Percentiles rank a stretch among this genome's conserved stretches.
phyloP scores from a whole-genome alignment of 1,140 invertebrate genomes.

The Hypothenemus hampei region DNA sequence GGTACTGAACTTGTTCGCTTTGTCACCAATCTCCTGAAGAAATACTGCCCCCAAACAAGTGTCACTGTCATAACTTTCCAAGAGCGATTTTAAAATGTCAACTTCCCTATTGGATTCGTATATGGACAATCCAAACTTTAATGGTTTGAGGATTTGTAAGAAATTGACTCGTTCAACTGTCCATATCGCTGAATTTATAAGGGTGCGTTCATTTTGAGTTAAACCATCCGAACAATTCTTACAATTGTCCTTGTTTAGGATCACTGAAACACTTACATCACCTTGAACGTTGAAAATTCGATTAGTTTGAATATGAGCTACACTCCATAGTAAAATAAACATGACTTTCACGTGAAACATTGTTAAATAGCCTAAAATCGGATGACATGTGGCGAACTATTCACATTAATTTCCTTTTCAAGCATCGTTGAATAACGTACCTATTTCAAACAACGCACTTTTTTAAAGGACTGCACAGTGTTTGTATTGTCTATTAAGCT shows the following conservation, averaged over 20 bases:
- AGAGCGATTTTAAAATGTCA: constrained; percentile 35
- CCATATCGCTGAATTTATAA: constrained; percentile 36
- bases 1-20: constrained; percentile 31
- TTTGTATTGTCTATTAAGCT: constrained; percentile 22
- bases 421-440: constrained; percentile 31
- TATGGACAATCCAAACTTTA: constrained; percentile 33
- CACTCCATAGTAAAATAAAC: constrained; percentile 3
- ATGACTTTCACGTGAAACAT: constrained; percentile 9
- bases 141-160: constrained; percentile 24
- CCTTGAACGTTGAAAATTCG: neutral
- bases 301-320: constrained; percentile 5
- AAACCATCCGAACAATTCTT: constrained; percentile 4
- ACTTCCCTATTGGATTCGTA: constrained; percentile 32
- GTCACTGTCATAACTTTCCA: constrained; percentile 33
- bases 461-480: constrained; percentile 25
- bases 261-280: constrained; percentile 25
- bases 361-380: neutral
- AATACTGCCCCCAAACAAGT: constrained; percentile 32
- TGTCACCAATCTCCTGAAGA: constrained; percentile 12
- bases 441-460: constrained; percentile 28
- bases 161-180: constrained; percentile 35
- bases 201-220: neutral
- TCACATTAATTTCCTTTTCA: constrained; percentile 31
- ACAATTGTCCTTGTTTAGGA: constrained; percentile 11
- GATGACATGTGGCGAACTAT: constrained; percentile 15